Conservation (phyloP, 2,888 invertebrate genomes). For the Coronaproctus castanopsis region DNA sequence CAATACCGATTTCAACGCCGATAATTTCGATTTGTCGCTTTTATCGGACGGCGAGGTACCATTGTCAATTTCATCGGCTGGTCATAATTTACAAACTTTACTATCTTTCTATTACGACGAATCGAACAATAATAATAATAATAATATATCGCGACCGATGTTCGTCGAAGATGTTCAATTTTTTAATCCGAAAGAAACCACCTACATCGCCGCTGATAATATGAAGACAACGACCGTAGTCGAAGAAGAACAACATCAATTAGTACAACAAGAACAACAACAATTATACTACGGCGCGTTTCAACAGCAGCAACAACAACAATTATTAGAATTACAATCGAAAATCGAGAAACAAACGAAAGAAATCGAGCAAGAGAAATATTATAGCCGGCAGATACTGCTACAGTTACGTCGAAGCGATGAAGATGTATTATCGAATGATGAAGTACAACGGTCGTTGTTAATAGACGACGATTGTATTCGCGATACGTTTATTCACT, state of each 20-base stretch:
- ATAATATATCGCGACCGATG: constrained; percentile 18
- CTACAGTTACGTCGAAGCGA: not conserved
- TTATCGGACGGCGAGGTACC: constrained; percentile 6
- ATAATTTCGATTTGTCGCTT: constrained; percentile 15
- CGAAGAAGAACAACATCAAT: not conserved
- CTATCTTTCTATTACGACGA: constrained; percentile 28
- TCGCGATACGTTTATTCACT: constrained; percentile 16
- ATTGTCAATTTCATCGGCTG: constrained; percentile 24
- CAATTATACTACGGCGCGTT: not conserved
- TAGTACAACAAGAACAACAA: not conserved
- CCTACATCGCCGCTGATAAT: constrained; percentile 10
- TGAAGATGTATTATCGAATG: not conserved
- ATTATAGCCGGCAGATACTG: too few relatives aligned
- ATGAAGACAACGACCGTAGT: constrained; percentile 6
- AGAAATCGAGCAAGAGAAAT: too few relatives aligned
- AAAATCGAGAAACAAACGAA: too few relatives aligned
- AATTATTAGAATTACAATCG: too few relatives aligned
- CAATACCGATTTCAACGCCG: constrained; percentile 9
- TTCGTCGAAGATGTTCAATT: constrained; percentile 2
- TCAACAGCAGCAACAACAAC: not conserved
- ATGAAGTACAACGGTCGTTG: not conserved
- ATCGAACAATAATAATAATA: too few relatives aligned
- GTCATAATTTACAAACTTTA: constrained; percentile 33
- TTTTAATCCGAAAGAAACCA: constrained; percentile 6
- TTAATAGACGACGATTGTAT: not conserved